Evolutionary conservation across 2,797 vertebrate species (phyloP), one percentile per base, ranked within the genome.

Genomic region (Buceros bicornis): DNA sequence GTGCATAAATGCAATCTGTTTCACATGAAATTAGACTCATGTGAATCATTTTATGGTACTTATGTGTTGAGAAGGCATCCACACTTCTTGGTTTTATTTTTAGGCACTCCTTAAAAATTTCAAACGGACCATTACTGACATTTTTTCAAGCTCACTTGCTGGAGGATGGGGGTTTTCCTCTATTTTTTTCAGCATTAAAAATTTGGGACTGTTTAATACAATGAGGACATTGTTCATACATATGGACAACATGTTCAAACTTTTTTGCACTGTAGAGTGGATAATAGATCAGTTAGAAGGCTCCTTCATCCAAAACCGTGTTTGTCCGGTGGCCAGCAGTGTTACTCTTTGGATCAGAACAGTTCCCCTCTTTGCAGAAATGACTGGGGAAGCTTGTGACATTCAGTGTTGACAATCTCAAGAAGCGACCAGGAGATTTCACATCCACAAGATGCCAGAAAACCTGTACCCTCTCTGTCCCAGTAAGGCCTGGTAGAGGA

Each of bases 371-470:
- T 74, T 51, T 53, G 42, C 33, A 82, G 66, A 72, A 84, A 35
- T 18, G 28, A 14, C 28, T 48, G 35, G 29, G 40, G 33, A 86
- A 66, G 19, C 29, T 82, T 4, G 0, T 0, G 0, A 65, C 5
- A 4, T 60, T 74, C 28, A n/a, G 24, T 31, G 28, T 10, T 65
- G 51, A 37, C 26, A 42, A 0, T 17, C 5, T 2, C 19, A 51
- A 35, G 70, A 67, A 54, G 25, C 24, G 40, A 61, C 57, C 40
- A 37, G 53, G 42, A 62, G 81, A 43, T 26, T 80, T 80, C 26
- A 18, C 14, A 5, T 5, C 8, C 11, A 2, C 3, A 2, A 10
- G 37, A 40, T 61, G 7, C 12, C 22, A 77, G 67, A 65, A 73
- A 45, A 65, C 18, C n/a, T 54, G 17, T 28, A 70, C 8, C 11